Conservation (phyloP, 2,113 vertebrate genomes). For the Copsychus sechellarum region DNA sequence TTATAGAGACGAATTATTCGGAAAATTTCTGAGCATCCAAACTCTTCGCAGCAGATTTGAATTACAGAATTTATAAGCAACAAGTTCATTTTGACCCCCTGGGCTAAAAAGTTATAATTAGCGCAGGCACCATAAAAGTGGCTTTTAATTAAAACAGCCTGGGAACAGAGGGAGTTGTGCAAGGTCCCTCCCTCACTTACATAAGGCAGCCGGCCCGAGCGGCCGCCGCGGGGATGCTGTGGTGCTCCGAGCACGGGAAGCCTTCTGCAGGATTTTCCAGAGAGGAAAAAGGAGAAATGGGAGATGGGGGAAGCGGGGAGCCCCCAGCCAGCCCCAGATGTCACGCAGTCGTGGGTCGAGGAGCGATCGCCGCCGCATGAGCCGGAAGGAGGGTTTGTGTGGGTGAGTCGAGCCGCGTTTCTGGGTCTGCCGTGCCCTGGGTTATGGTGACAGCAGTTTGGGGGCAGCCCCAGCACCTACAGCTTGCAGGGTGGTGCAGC, state of each 20-base stretch:
- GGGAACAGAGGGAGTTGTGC: neutral
- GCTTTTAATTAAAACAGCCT: slow-evolving; percentile 66
- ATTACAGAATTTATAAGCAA: slow-evolving; percentile 22
- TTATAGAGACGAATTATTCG: neutral
- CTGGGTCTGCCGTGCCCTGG: neutral
- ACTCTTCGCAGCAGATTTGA: neutral
- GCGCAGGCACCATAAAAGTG: slow-evolving; percentile 26
- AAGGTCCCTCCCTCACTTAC: neutral
- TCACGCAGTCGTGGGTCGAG: accelerated
- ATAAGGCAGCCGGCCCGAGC: neutral
- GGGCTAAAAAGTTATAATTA: slow-evolving; percentile 58
- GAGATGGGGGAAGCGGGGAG: neutral
- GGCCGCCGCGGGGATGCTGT: accelerated
- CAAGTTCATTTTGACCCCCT: slow-evolving; percentile 34
- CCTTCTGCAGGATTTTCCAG: neutral
- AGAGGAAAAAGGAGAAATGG: neutral
- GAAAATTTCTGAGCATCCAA: slow-evolving; percentile 26
- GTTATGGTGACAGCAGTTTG: neutral
- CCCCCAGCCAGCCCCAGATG: neutral
- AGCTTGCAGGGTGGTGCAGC: neutral
- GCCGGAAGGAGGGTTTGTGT: neutral
- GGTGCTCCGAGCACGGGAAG: accelerated
- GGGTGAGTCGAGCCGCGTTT: neutral
- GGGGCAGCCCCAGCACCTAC: neutral
- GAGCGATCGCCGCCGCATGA: accelerated